These are phyloP conservation scores for Apogon hyalosoma DNA, from an alignment of 2,797 vertebrate species.

Conservation along the genomic window DNA sequence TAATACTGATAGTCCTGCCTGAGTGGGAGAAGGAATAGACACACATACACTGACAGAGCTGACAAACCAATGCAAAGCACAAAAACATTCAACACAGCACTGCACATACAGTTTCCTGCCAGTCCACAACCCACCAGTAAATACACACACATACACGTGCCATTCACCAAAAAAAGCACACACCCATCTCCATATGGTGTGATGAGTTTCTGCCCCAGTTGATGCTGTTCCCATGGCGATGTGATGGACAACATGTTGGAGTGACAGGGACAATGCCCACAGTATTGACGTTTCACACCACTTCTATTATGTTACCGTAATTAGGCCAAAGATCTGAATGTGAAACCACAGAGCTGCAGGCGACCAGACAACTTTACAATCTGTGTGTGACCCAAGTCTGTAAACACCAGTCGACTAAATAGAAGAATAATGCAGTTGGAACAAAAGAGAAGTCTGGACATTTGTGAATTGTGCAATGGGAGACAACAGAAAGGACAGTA, in stretches of 20 bases:
- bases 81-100: conserved; percentile 15
- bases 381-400: conserved; percentile 23
- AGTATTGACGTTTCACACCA: conserved; percentile 73
- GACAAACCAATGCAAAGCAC: conserved; percentile 40
- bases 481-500: conserved; percentile 2
- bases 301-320: conserved; percentile 62
- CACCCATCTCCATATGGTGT: conserved; percentile 56
- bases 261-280: conserved; percentile 59
- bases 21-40: conserved; percentile 56
- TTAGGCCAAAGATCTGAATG: conserved; percentile 60
- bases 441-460: conserved; percentile 38
- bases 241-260: conserved; percentile 19
- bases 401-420: conserved; percentile 45
- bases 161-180: conserved; percentile 19
- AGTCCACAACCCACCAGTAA: too few species aligned
- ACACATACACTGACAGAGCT: conserved; percentile 1
- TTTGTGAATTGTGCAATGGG: conserved; percentile 27
- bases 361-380: conserved; percentile 31
- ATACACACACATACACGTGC: conserved; percentile 34
- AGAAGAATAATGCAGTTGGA: conserved; percentile 17
- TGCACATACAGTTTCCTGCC: conserved; percentile 35
- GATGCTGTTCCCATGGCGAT: conserved; percentile 48
- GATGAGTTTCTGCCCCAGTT: conserved; percentile 73
- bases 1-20: conserved; percentile 35
- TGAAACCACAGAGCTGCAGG: conserved; percentile 25